Evolutionary conservation across 2,888 invertebrate species (phyloP).

Genomic region (Callyntrura guangdongensis): DNA sequence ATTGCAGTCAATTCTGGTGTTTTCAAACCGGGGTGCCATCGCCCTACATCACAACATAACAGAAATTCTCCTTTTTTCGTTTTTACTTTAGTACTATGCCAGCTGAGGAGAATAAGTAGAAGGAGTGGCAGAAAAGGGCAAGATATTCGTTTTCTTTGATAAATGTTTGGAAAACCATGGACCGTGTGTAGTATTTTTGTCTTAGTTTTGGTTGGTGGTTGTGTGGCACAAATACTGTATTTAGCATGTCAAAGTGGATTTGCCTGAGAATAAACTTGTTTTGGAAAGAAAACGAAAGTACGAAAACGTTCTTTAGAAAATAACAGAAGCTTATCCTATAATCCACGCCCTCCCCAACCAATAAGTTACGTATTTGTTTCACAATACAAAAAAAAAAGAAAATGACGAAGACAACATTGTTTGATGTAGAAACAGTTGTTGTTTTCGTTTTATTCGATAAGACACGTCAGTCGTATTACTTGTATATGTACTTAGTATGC

Average conservation of each 20-base stretch:
- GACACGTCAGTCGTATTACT: conserved; percentile 46
- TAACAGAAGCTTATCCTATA: conserved; percentile 66
- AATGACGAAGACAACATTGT: neutral
- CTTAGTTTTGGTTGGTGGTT: neutral
- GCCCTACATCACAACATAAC: neutral
- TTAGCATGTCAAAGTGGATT: conserved; percentile 70
- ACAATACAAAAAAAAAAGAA: conserved; percentile 28
- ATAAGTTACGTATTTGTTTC: conserved; percentile 69
- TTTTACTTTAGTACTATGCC: neutral
- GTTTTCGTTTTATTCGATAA: neutral
- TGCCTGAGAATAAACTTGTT: conserved; percentile 63
- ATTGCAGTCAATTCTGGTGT: conserved; percentile 4
- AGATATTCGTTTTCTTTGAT: conserved; percentile 39
- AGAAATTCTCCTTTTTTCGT: neutral
- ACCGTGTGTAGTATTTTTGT: conserved; percentile 13
- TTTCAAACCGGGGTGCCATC: conserved; percentile 17
- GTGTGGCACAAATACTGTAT: conserved; percentile 58
- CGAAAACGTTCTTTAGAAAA: conserved; percentile 18
- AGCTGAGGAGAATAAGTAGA: neutral
- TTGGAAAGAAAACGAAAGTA: neutral
- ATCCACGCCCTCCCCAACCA: conserved; percentile 70
- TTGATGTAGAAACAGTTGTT: neutral
- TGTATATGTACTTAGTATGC: conserved; percentile 2
- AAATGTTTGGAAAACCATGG: conserved; percentile 35
- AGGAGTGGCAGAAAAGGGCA: neutral